phyloP scores from a whole-genome alignment of 2,113 vertebrate genomes.

The Tetraodon nigroviridis region DNA sequence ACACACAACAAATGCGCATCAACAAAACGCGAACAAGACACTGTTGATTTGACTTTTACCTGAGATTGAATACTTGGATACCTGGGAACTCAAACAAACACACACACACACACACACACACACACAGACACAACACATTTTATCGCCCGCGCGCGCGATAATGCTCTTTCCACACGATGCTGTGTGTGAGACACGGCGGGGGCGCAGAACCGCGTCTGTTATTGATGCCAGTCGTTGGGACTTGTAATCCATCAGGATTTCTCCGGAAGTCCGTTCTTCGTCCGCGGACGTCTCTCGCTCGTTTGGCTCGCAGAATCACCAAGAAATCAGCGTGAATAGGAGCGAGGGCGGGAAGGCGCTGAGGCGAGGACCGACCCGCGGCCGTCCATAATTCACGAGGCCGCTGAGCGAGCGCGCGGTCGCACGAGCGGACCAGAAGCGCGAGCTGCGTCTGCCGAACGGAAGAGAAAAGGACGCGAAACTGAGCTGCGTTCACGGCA shows the following conservation, averaged over 20 bases:
- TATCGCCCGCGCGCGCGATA: constrained; percentile 2
- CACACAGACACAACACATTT: constrained; percentile 5
- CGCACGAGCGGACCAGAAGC: constrained; percentile 20
- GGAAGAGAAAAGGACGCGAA: constrained; percentile 13
- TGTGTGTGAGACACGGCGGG: background rate
- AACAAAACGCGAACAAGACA: too few species aligned
- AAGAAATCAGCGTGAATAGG: constrained; percentile 52
- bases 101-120: constrained; percentile 6
- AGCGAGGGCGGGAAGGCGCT: constrained; percentile 4
- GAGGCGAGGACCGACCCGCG: constrained; percentile 26
- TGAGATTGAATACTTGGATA: background rate
- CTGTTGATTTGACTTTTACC: too few species aligned
- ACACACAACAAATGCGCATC: too few species aligned
- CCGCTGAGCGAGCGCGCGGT: constrained; percentile 4
- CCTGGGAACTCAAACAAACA: background rate
- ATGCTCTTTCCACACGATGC: background rate
- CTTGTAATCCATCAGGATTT: constrained; percentile 37
- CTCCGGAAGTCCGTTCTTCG: constrained; percentile 56
- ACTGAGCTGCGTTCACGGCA: background rate
- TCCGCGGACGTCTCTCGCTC: constrained; percentile 34
- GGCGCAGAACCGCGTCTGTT: constrained; percentile 26
- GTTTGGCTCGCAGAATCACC: constrained; percentile 29
- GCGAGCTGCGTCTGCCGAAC: constrained; percentile 1
- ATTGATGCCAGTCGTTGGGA: constrained; percentile 32
- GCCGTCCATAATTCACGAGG: constrained; percentile 58